These are phyloP conservation scores for Salpingus planirostris DNA, from an alignment of 2,888 invertebrate species.

Conservation along the genomic window DNA sequence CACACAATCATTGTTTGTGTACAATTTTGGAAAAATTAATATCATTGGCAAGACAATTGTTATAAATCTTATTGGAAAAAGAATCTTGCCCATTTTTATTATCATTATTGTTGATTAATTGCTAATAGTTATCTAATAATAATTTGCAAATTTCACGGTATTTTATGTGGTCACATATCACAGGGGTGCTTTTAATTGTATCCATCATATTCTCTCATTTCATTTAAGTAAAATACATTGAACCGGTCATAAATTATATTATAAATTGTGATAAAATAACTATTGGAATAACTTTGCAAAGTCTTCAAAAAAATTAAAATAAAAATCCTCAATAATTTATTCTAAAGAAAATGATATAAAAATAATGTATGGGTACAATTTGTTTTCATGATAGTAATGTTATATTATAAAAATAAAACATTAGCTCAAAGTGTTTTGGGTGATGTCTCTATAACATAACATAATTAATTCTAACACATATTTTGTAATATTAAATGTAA, in stretches of 20 bases:
- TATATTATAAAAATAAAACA: too few species aligned
- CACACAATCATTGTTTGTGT: too few species aligned
- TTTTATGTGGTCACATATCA: constrained; percentile 11
- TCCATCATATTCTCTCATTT: too few species aligned
- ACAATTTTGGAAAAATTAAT: too few species aligned
- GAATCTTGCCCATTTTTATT: too few species aligned
- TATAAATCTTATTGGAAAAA: too few species aligned
- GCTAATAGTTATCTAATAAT: too few species aligned
- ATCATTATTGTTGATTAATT: too few species aligned
- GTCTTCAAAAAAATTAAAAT: too few species aligned
- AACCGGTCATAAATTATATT: constrained; percentile 13
- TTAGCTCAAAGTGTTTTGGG: constrained; percentile 30
- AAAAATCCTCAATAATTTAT: constrained; percentile 24
- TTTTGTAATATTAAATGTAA: constrained; percentile 32
- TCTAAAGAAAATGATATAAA: constrained; percentile 20
- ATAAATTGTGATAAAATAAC: constrained; percentile 25
- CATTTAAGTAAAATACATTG: neutral
- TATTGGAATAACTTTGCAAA: constrained; percentile 21
- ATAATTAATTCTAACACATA: constrained; percentile 27
- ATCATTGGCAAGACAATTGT: too few species aligned
- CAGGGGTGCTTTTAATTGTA: constrained; percentile 10
- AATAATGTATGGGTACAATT: constrained; percentile 30
- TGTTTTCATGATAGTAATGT: constrained; percentile 23
- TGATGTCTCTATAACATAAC: constrained; percentile 27
- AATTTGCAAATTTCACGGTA: too few species aligned